These are phyloP conservation scores for Actinemys pallida DNA, from an alignment of 2,113 vertebrate genomes.

Conservation along the genomic window DNA sequence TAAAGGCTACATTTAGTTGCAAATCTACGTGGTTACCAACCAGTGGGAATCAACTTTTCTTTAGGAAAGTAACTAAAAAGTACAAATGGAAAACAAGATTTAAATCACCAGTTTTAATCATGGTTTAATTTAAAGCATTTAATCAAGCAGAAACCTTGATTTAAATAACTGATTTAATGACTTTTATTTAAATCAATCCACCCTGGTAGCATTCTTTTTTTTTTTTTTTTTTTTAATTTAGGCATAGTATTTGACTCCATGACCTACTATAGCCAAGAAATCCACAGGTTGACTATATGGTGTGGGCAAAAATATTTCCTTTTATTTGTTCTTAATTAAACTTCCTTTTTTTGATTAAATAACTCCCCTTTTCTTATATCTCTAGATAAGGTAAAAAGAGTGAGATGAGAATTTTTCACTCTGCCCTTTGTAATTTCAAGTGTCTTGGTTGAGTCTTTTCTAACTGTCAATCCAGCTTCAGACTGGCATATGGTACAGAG, in stretches of 20 bases:
- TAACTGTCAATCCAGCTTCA: background rate
- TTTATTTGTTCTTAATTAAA: background rate
- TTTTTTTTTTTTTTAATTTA: background rate
- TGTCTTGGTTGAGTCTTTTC: background rate
- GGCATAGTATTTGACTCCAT: background rate
- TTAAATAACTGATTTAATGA: background rate
- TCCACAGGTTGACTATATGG: background rate
- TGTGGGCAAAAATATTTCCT: background rate
- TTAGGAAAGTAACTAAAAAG: background rate
- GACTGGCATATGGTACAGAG: background rate
- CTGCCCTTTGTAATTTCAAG: background rate
- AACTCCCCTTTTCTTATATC: background rate
- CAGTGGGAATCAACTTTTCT: background rate
- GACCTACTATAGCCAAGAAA: background rate
- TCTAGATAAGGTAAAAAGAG: background rate
- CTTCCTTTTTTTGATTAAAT: background rate
- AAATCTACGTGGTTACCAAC: background rate
- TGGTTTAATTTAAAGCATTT: background rate
- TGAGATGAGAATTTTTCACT: background rate
- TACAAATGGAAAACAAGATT: background rate
- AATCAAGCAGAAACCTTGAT: background rate
- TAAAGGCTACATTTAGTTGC: background rate
- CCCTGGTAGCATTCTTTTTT: background rate
- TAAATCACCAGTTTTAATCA: background rate
- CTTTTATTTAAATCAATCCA: background rate